phyloP scores from a whole-genome alignment of 2,888 invertebrate genomes.

The Gymnocheta viridis region DNA sequence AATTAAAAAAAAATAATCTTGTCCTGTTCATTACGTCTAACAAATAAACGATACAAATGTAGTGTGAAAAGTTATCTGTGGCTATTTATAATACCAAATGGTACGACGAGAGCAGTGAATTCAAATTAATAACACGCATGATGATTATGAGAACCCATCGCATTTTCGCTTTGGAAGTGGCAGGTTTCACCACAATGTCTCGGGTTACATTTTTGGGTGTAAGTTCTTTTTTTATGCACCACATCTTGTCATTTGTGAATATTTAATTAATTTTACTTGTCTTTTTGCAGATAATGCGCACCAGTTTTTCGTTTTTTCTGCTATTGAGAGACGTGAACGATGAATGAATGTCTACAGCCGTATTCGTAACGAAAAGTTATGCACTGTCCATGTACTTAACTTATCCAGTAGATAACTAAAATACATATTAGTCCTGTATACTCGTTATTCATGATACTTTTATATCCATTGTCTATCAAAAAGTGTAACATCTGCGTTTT shows the following conservation, averaged over 20 bases:
- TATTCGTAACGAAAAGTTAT: no score
- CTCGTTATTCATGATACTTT: no score
- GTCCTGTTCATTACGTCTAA: no score
- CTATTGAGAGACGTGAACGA: constrained; percentile 68
- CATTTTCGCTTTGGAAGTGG: constrained; percentile 73
- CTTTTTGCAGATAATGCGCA: constrained; percentile 73
- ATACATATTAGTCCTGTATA: no score
- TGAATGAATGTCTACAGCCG: not conserved
- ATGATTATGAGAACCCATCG: constrained; percentile 76
- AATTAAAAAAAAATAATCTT: no score
- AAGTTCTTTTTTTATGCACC: constrained; percentile 1
- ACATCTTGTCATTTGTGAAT: not conserved
- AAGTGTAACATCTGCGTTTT: no score
- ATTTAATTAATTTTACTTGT: not conserved
- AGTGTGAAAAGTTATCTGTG: constrained; percentile 75
- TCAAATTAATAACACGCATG: constrained; percentile 74
- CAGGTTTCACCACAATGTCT: constrained; percentile 76
- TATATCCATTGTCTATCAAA: no score
- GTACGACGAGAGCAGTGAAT: constrained; percentile 76
- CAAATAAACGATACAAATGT: no score
- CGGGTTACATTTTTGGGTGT: constrained; percentile 76
- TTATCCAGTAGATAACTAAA: no score
- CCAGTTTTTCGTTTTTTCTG: constrained; percentile 78
- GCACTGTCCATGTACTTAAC: no score
- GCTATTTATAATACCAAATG: constrained; percentile 76